Conservation (phyloP, 2,797 vertebrate genomes). For the Otolemur crassicaudatus region DNA sequence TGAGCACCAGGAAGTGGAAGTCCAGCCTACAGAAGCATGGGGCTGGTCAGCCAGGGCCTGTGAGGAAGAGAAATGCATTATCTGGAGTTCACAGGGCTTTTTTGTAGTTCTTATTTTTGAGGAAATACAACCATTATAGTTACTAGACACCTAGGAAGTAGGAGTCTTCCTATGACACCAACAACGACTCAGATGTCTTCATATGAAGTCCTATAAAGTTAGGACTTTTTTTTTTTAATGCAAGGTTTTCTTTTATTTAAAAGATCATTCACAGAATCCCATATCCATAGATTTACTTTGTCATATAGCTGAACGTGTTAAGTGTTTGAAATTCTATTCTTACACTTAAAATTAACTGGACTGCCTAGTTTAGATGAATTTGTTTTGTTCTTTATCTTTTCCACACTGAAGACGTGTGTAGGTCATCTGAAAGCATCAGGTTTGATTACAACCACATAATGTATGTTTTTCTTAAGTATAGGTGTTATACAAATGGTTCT, state of each 20-base stretch:
- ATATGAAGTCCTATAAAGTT: neutral
- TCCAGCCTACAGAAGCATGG: neutral
- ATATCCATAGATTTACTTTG: too few relatives aligned
- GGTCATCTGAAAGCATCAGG: too few relatives aligned
- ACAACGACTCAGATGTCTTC: neutral
- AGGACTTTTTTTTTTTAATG: slow-evolving; percentile 67
- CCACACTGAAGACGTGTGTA: too few relatives aligned
- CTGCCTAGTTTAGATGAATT: too few relatives aligned
- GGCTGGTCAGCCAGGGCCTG: neutral
- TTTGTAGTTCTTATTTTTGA: neutral
- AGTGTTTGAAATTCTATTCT: too few relatives aligned
- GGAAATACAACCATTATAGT: neutral
- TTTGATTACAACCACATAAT: too few relatives aligned
- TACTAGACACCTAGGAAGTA: neutral
- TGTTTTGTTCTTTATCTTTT: too few relatives aligned
- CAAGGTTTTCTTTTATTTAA: too few relatives aligned
- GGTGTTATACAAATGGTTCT: slow-evolving; percentile 91
- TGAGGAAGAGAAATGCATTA: neutral
- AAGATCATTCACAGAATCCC: too few relatives aligned
- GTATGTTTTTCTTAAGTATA: slow-evolving; percentile 79
- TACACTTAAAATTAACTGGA: too few relatives aligned
- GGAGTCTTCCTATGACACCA: neutral
- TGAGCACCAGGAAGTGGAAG: neutral
- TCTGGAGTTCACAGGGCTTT: neutral
- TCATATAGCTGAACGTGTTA: too few relatives aligned